Evolutionary conservation across 2,113 vertebrate genomes (phyloP), one percentile per base, ranked within the genome.

Genomic region (Pithys albifrons): DNA sequence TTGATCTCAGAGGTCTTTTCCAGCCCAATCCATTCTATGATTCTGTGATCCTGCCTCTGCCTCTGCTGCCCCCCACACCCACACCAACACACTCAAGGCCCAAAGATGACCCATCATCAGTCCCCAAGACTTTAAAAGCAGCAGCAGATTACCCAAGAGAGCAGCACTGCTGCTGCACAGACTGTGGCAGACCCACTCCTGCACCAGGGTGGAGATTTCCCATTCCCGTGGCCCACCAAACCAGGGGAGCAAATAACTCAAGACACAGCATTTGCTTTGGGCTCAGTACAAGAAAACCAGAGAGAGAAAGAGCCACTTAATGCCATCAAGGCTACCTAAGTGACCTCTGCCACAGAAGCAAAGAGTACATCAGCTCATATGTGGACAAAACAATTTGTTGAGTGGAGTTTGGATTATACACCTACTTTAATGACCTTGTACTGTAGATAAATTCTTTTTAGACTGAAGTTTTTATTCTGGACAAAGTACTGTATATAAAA

Each of bases 171-270:
- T 75, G n/a, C 74, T 67, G 22, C 61, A 59, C 49, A 49, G 41
- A 24, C 37, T 12, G 8, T 9, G 41, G 20, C 25, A 13, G 29
- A 43, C 3, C 71, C 33, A n/a, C 35, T 35, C 27, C 61, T 55
- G 49, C 8, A 72, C 25, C 9, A 23, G 24, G 14, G 35, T 39
- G 59, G 86, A 73, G 88, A 75, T 72, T 25, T 12, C 28, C 74
- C 2, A 0, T 20, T 70, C 5, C n/a, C 24, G 12, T 24, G 23
- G 41, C 43, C 83, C 18, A 51, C 27, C 1, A 1, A 48, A 9
- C 48, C 10, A 35, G 6, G 8, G 49, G 18, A 84, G 23, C 35
- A 80, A 80, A 37, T 9, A 83, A 85, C 35, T 57, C 27, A 23
- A 55, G 14, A 55, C 2, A 14, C 3, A 35, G 41, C 45, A 61